These are phyloP conservation scores for Goniozus legneri DNA, from an alignment of 1,140 invertebrate genomes.

Conservation along the genomic window DNA sequence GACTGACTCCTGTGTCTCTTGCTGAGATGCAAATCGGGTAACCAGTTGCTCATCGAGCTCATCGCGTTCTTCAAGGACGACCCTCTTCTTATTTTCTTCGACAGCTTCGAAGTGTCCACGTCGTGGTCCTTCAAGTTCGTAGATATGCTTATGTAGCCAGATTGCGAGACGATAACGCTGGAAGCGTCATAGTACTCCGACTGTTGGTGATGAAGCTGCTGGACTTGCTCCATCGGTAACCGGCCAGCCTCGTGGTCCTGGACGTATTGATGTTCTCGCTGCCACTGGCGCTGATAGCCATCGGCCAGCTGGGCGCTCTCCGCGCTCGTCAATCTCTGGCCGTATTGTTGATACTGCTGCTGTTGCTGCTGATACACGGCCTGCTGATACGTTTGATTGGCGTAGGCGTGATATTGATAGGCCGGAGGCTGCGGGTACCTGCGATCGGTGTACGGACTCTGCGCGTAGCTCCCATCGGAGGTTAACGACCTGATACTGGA, in stretches of 20 bases:
- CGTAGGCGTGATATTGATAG: conserved; percentile 45
- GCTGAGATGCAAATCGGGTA: conserved; percentile 75
- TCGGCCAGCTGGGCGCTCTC: conserved; percentile 40
- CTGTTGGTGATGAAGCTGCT: conserved; percentile 43
- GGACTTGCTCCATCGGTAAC: conserved; percentile 46
- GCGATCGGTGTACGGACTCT: conserved; percentile 60
- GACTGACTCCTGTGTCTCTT: conserved; percentile 78
- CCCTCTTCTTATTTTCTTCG: conserved; percentile 68
- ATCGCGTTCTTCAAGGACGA: conserved; percentile 74
- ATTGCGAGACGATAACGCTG: conserved; percentile 73
- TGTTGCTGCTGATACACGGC: conserved; percentile 46
- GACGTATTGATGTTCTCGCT: conserved; percentile 42
- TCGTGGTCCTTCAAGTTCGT: conserved; percentile 63
- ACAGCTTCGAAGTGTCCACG: conserved; percentile 52
- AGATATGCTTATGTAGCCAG: conserved; percentile 76
- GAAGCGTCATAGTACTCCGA: conserved; percentile 57
- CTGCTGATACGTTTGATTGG: conserved; percentile 44
- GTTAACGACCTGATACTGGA: conserved; percentile 60
- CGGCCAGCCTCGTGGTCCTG: conserved; percentile 34
- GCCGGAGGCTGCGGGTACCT: conserved; percentile 50
- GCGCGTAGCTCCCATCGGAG: conserved; percentile 59
- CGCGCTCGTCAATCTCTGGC: conserved; percentile 28
- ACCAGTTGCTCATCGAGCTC: conserved; percentile 74
- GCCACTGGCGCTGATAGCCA: conserved; percentile 44
- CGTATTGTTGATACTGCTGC: conserved; percentile 44